Conservation (phyloP, 2,797 vertebrate species). For the Phalloptychus januarius region DNA sequence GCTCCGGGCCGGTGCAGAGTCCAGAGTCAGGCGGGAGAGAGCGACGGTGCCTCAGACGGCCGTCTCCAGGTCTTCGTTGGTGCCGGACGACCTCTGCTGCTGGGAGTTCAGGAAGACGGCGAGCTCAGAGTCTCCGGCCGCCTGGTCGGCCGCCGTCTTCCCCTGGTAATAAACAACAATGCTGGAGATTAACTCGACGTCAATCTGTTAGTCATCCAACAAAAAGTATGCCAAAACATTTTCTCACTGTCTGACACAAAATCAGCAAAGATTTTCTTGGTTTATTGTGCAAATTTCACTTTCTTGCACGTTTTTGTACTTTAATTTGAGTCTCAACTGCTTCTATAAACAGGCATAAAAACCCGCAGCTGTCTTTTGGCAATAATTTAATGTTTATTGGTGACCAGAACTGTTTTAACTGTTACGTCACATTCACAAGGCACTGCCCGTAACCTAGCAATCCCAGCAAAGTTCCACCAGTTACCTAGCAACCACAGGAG, state of each 20-base stretch:
- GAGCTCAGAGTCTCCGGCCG: constrained; percentile 89
- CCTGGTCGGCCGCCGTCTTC: constrained; percentile 90
- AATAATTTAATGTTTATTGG: too few species aligned
- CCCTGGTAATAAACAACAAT: constrained; percentile 77
- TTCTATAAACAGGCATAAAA: too few species aligned
- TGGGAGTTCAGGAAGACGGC: constrained; percentile 85
- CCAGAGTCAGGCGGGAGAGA: constrained; percentile 13
- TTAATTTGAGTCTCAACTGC: too few species aligned
- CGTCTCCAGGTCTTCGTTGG: constrained; percentile 93
- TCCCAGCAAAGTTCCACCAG: too few species aligned
- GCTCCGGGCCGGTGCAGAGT: constrained; percentile 35
- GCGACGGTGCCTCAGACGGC: constrained; percentile 87
- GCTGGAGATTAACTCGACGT: background rate
- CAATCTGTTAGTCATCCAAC: background rate
- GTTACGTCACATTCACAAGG: too few species aligned
- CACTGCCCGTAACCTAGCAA: too few species aligned
- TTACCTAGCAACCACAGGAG: too few species aligned
- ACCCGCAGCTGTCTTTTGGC: too few species aligned
- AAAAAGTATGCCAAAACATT: background rate
- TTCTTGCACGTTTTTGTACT: background rate
- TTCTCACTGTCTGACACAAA: background rate
- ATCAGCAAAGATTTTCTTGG: background rate
- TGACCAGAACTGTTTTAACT: too few species aligned
- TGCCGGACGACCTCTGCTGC: constrained; percentile 76
- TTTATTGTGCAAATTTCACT: background rate